Evolutionary conservation across 2,888 invertebrate genomes (phyloP).

Genomic region (Autographa gamma): DNA sequence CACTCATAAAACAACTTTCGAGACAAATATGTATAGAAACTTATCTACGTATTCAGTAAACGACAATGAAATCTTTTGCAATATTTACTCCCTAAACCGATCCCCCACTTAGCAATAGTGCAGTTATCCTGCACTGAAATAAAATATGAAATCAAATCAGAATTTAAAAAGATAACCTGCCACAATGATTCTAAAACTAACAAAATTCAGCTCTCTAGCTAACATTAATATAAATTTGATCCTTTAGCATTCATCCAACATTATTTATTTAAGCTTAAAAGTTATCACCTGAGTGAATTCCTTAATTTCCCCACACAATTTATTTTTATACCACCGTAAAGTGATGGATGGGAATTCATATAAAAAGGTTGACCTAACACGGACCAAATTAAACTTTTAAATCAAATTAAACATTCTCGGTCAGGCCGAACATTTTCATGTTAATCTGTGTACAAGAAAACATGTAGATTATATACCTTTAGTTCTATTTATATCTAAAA

Average conservation of each 20-base stretch:
- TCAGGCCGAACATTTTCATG: neutral
- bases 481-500: neutral
- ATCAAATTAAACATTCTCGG: slow-evolving; percentile 1
- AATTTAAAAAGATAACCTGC: too few relatives aligned
- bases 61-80: too few relatives aligned
- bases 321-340: slow-evolving; percentile 14
- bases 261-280: neutral
- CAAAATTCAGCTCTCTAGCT: too few relatives aligned
- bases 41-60: too few relatives aligned
- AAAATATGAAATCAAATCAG: too few relatives aligned
- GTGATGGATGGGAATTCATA: slow-evolving; percentile 7
- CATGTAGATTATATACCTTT: slow-evolving; percentile 3
- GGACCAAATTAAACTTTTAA: slow-evolving; percentile 15
- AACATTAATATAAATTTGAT: neutral
- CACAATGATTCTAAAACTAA: too few relatives aligned
- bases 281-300: slow-evolving; percentile 5
- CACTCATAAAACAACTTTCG: neutral
- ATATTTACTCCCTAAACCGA: too few relatives aligned
- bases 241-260: neutral
- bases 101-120: too few relatives aligned
- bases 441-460: neutral
- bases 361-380: slow-evolving; percentile 20
- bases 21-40: too few relatives aligned
- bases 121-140: too few relatives aligned
- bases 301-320: neutral